Base-by-base conservation (phyloP, 1,140 invertebrate genomes). In the Brachionus sp. region DNA sequence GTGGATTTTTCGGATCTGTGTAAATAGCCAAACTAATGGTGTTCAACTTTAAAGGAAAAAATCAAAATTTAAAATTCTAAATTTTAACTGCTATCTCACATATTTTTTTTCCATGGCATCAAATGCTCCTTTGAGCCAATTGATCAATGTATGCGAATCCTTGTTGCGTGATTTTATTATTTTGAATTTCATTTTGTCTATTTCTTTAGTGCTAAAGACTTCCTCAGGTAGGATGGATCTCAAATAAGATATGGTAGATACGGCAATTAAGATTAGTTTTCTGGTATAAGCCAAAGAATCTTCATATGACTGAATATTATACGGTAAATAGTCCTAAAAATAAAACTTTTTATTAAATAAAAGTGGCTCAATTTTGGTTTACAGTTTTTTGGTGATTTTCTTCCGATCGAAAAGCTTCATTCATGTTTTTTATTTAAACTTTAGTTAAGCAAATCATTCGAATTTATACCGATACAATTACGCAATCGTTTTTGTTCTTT, bases 91-190 rank as follows among this genome's bases (percentile, higher is more conserved):
- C 29, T 25, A 37, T n/a, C 37, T 75, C 44, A 75, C 70, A 46
- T 75, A 75, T 75, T 75, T 75, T 16, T 46, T 75, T 13, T 75
- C 70, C 6, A 75, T n/a, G 10, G 70, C 70, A 46, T 75, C 39
- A 75, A 75, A 75, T 13, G 42, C 39, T 7, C 70, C 70, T 44
- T 29, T 75, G 16, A 75, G 16, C 70, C 70, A 75, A 25, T 75
- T 44, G 12, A 46, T 25, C 12, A 75, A 19, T 46, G 25, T 75
- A 5, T 46, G 37, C 9, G 70, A 44, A 16, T 75, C 70, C 2
- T 50, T 75, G 23, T 75, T 35, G 44, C 44, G 44, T 46, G 70
- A 46, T 46, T 46, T 44, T 46, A 75, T 23, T 4, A 75, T 75
- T 75, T 75, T 75, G 10, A 75, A 35, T 13, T 75, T 44, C 23